A percentile compares a stretch with the other conserved stretches of the same genome.
Conservation (phyloP, 1,140 invertebrate genomes). For the Eufriesea mexicana region DNA sequence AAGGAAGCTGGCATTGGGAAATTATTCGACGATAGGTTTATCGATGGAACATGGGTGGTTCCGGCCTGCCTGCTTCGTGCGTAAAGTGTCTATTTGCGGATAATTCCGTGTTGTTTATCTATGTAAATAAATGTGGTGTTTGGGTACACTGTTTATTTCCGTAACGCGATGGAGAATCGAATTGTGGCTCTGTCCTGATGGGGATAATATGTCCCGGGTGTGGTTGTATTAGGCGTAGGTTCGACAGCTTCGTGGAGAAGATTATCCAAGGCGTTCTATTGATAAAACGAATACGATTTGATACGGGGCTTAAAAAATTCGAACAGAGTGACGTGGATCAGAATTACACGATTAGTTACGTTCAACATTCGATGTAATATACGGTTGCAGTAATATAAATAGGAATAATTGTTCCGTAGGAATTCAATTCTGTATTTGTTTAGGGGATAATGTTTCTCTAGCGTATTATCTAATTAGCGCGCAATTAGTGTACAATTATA, state of each 20-base stretch:
- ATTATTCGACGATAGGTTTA: neutral
- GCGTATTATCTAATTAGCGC: neutral
- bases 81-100: neutral
- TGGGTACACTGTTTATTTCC: neutral
- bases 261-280: neutral
- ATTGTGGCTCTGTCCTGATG: neutral
- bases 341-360: neutral
- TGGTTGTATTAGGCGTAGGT: neutral
- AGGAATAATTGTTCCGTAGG: neutral
- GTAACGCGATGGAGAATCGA: neutral
- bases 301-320: neutral
- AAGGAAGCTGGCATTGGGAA: neutral
- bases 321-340: neutral
- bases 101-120: conserved; percentile 2
- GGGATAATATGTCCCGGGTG: neutral
- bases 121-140: conserved; percentile 9
- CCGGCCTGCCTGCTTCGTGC: neutral
- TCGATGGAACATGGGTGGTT: neutral
- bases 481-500: neutral
- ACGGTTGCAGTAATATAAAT: too few species aligned
- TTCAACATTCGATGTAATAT: neutral
- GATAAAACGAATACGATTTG: neutral
- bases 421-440: neutral
- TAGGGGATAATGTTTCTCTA: neutral
- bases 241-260: neutral